phyloP scores from a whole-genome alignment of 2,113 vertebrate species.

The Pollachius pollachius region DNA sequence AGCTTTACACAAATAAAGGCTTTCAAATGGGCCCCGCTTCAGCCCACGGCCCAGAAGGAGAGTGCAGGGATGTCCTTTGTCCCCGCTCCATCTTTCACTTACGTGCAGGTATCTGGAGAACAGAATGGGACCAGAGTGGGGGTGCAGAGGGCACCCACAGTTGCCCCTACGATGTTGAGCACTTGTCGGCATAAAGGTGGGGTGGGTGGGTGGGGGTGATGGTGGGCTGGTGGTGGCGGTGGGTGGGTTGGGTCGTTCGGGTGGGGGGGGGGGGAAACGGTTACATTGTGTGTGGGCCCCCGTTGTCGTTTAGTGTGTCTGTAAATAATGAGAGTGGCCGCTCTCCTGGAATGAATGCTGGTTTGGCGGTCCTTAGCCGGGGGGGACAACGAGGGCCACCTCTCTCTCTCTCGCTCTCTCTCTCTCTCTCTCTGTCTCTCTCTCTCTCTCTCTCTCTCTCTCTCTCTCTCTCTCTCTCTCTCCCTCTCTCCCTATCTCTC shows the following conservation, averaged over 20 bases:
- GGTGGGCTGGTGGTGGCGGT: too few species aligned
- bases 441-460: background rate
- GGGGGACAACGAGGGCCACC: slow-evolving; percentile 70
- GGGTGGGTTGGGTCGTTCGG: too few species aligned
- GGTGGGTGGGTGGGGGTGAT: too few species aligned
- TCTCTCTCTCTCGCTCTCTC: slow-evolving; percentile 38
- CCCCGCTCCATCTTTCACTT: slow-evolving; percentile 66
- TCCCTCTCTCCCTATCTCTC: background rate
- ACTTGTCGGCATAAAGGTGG: slow-evolving; percentile 74
- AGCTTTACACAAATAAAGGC: slow-evolving; percentile 74
- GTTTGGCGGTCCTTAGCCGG: slow-evolving; percentile 56
- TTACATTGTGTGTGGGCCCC: slow-evolving; percentile 66
- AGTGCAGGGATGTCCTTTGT: slow-evolving; percentile 79
- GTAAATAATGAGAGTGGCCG: slow-evolving; percentile 74
- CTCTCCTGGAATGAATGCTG: slow-evolving; percentile 73
- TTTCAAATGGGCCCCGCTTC: slow-evolving; percentile 72
- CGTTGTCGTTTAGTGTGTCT: slow-evolving; percentile 72
- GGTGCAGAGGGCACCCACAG: slow-evolving; percentile 49
- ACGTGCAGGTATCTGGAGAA: slow-evolving; percentile 79
- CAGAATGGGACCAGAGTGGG: slow-evolving; percentile 41
- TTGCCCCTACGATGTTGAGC: slow-evolving; percentile 62
- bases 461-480: background rate
- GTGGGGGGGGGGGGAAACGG: slow-evolving; percentile 47
- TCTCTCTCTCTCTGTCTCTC: background rate
- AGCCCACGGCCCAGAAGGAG: slow-evolving; percentile 68